A percentile compares a stretch with the other conserved stretches of the same genome.
These are phyloP conservation scores for Rhineura floridana DNA, from an alignment of 2,113 vertebrate species.

Conservation along the genomic window DNA sequence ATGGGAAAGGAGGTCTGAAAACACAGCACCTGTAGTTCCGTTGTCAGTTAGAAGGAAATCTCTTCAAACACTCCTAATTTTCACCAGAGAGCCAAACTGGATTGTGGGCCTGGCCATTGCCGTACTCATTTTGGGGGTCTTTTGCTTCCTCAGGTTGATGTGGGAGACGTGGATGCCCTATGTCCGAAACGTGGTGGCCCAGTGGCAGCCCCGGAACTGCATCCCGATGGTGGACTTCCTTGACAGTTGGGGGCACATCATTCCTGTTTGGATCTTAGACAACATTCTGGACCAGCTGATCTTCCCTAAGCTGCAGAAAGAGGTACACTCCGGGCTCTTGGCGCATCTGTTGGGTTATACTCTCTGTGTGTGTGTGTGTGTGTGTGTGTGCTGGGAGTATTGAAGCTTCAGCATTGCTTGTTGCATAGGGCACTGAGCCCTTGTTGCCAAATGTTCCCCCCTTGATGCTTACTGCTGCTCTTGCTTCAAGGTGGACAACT, in stretches of 20 bases:
- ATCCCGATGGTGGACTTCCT: constrained; percentile 94
- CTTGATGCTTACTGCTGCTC: background rate
- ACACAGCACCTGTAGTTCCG: too few species aligned
- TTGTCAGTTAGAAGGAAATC: too few species aligned
- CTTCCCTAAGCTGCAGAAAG: constrained; percentile 95
- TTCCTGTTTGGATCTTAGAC: constrained; percentile 92
- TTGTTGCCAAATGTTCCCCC: background rate
- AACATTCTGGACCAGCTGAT: constrained; percentile 94
- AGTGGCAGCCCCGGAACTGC: constrained; percentile 93
- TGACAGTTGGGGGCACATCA: constrained; percentile 89
- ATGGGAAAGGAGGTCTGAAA: background rate
- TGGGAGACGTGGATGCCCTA: constrained; percentile 97
- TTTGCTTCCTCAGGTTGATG: constrained; percentile 79
- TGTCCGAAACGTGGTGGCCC: constrained; percentile 82
- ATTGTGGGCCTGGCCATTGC: background rate
- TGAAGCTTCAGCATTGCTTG: fast-evolving
- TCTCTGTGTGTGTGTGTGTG: too few species aligned
- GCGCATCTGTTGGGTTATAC: background rate
- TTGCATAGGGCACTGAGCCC: background rate
- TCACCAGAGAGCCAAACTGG: too few species aligned
- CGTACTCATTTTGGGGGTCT: background rate
- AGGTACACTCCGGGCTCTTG: constrained; percentile 70
- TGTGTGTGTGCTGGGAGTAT: fast-evolving
- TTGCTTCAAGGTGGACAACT: constrained; percentile 87
- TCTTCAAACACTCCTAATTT: too few species aligned